phyloP scores from a whole-genome alignment of 1,140 invertebrate genomes.

The Rhopalosiphum padi region DNA sequence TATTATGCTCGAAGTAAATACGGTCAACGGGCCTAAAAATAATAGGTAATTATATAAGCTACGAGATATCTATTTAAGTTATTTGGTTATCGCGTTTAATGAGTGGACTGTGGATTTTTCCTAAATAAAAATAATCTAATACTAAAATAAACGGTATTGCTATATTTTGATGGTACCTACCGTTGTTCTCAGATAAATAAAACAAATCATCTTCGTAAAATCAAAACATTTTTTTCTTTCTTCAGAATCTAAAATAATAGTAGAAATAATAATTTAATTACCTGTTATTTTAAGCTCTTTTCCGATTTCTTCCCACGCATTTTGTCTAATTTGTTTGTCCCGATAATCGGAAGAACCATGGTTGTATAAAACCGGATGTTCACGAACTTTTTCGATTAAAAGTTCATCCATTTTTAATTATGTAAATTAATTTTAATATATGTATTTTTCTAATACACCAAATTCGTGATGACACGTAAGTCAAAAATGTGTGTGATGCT shows the following conservation, averaged over 20 bases:
- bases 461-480: neutral
- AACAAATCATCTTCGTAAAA: slow-evolving; percentile 14
- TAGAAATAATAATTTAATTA: slow-evolving; percentile 32
- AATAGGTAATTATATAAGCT: neutral
- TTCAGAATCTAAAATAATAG: neutral
- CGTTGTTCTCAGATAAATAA: slow-evolving; percentile 21
- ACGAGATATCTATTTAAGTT: slow-evolving; percentile 59
- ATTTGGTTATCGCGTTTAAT: slow-evolving; percentile 44
- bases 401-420: slow-evolving; percentile 29
- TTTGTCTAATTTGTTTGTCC: slow-evolving; percentile 35
- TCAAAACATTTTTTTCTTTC: slow-evolving; percentile 22
- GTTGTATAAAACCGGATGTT: slow-evolving; percentile 12
- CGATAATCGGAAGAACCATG: slow-evolving; percentile 7
- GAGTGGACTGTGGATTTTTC: slow-evolving; percentile 46
- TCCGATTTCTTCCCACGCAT: slow-evolving; percentile 34
- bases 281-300: slow-evolving; percentile 38
- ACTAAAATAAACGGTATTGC: slow-evolving; percentile 14
- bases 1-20: too few relatives aligned
- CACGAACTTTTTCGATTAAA: slow-evolving; percentile 47
- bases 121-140: slow-evolving; percentile 38
- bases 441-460: too few relatives aligned
- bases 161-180: neutral
- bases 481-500: neutral
- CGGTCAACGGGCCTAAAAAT: too few relatives aligned
- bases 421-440: too few relatives aligned